phyloP scores from a whole-genome alignment of 2,797 vertebrate species.

The Silurus lanzhouensis region DNA sequence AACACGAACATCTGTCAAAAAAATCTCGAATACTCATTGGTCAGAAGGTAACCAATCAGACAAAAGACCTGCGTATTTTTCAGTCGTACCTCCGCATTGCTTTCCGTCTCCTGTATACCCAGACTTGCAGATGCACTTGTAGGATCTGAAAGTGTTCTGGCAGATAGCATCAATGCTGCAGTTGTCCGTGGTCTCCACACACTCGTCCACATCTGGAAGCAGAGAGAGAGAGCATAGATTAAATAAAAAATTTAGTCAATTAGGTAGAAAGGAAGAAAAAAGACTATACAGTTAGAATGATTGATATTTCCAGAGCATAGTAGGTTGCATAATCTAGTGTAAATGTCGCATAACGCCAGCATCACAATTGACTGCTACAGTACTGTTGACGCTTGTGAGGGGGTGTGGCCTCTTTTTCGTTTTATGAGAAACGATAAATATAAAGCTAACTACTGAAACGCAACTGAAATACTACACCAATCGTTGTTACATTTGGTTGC shows the following conservation, averaged over 20 bases:
- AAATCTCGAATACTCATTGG: not conserved
- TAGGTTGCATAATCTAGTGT: not conserved
- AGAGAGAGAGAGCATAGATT: slow-evolving; percentile 44
- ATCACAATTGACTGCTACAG: not conserved
- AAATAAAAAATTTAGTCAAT: slow-evolving; percentile 12
- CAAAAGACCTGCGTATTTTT: not conserved
- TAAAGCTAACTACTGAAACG: not conserved
- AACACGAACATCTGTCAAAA: not conserved
- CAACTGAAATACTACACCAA: not conserved
- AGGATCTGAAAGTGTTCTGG: slow-evolving; percentile 95
- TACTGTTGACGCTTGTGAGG: not conserved
- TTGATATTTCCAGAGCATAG: not conserved
- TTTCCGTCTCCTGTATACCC: slow-evolving; percentile 96
- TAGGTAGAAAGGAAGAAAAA: too few relatives aligned
- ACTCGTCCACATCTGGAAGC: slow-evolving; percentile 91
- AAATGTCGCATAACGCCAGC: not conserved
- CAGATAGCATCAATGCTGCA: slow-evolving; percentile 99
- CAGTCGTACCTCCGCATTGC: slow-evolving; percentile 91
- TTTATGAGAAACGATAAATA: not conserved
- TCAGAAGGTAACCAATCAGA: not conserved
- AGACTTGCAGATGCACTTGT: slow-evolving; percentile 99
- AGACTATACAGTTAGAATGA: not conserved
- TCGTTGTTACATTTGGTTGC: not conserved
- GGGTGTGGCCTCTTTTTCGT: not conserved
- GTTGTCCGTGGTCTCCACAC: slow-evolving; percentile 92